Evolutionary conservation across 2,797 vertebrate species (phyloP), one percentile per base, ranked within the genome.

Genomic region (Neostethus bicornis): DNA sequence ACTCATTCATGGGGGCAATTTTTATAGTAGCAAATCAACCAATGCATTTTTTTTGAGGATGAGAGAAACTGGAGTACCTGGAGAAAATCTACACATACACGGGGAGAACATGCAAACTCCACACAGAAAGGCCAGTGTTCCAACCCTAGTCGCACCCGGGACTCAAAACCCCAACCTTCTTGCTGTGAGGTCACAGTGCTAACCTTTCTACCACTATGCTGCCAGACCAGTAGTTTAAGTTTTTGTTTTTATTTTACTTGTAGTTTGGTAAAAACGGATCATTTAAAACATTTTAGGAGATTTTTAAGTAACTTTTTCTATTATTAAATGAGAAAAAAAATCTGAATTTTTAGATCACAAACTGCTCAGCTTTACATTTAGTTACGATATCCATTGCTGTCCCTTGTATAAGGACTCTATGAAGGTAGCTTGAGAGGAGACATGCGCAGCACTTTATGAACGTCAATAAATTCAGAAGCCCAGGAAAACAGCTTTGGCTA

Each of bases 401-500:
- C 13, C 68, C 59, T 14, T 4, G 65, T 24, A 79, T 79, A 37
- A n/a, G 45, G 63, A 61, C 64, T 84, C 79, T 83, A 70, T 80
- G 66, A 66, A 75, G 60, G 71, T 79, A 59, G 60, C 66, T 63
- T 69, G 61, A 38, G 66, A 63, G 70, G 68, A 73, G 44, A 73
- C 76, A 72, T 67, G 64, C 54, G 70, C 61, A 35, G 61, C 54
- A 56, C 54, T 80, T 74, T 77, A 77, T 83, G 78, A 78, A 80
- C 56, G 66, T 73, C 74, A 74, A 73, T 84, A 85, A 82, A 81
- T 82, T 64, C 71, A 56, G 70, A 23, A 43, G 63, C 64, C 56
- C 51, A 42, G 58, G 63, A 81, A 85, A 75, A 64, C 58, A 66
- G 62, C 60, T 74, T 61, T 75, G 66, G 65, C 77, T 61, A 86